Evolutionary conservation across 2,888 invertebrate genomes (phyloP), one percentile per base, ranked within the genome.

Genomic region (Eristalis arbustorum): DNA sequence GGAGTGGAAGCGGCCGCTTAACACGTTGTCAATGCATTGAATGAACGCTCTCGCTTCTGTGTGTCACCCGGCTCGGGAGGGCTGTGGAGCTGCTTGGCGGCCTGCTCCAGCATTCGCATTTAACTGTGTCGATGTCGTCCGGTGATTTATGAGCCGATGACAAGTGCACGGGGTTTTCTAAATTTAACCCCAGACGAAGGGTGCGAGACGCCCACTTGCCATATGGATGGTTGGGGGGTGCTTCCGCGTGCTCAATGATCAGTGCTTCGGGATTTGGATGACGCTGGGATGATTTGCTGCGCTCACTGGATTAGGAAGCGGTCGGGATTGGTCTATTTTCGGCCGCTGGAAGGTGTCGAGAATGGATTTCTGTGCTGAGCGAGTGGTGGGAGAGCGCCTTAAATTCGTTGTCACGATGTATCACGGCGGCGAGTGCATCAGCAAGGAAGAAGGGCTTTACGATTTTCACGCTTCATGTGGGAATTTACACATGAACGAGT

Each of bases 1-100:
- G 77, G 64, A 80, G 76, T 79, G 71, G 67, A 42, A 85, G 71
- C n/a, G n/a, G n/a, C 77, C 67, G 56, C 73, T 73, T 71, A 85
- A 85, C 81, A 77, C 77, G 57, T 74, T 81, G 85, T 81, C 85
- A 81, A 85, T 85, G 84, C 69, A 73, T 73, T 81, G 73, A 68
- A 81, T 68, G n/a, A 57, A 75, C 67, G 6, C 61, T 62, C 61
- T 63, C 63, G 59, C 62, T 64, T 25, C 18, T 42, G n/a, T 18
- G 6, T 42, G 18, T 22, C n/a, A 6, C n/a, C n/a, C n/a, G n/a
- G n/a, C n/a, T n/a, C n/a, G 25, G 34, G 42, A 42, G 67, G 57
- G 57, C 64, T n/a, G n/a, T n/a, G n/a, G n/a, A n/a, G n/a, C n/a
- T n/a, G n/a, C n/a, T 31, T 56, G 2, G 8, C 4, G 49, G 49